Evolutionary conservation across 2,113 vertebrate species (phyloP).

Genomic region (Burhinus bistriatus): DNA sequence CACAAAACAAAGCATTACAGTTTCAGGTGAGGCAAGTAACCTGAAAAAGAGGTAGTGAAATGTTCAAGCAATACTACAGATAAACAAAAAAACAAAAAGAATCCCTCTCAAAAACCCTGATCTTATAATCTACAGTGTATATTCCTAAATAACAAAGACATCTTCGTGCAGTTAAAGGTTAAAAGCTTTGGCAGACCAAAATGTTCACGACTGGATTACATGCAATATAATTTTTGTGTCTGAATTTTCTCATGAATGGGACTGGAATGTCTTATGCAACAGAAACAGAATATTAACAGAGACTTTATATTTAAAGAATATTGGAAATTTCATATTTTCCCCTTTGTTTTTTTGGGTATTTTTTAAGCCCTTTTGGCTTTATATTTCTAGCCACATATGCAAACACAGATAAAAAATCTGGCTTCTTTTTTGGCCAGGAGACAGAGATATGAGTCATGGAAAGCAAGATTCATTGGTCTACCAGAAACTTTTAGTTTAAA

Average conservation of each 20-base stretch:
- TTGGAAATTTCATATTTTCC: background rate
- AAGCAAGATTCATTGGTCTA: slow-evolving; percentile 47
- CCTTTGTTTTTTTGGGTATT: background rate
- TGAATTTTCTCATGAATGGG: slow-evolving; percentile 10
- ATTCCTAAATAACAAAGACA: background rate
- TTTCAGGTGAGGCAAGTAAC: background rate
- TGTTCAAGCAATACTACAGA: background rate
- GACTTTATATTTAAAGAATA: background rate
- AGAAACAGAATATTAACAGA: background rate
- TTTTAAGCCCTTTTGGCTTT: background rate
- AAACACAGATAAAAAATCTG: slow-evolving; percentile 11
- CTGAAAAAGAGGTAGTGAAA: background rate
- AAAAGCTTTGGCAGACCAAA: background rate
- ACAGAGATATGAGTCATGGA: slow-evolving; percentile 36
- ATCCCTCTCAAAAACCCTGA: background rate
- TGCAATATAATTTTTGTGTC: background rate
- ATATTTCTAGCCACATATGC: background rate
- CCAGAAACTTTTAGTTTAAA: slow-evolving; percentile 51
- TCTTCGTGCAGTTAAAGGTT: background rate
- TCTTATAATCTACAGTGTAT: background rate
- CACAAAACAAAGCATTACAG: background rate
- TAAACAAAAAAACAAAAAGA: background rate
- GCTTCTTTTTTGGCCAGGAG: background rate
- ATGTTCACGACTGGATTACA: background rate
- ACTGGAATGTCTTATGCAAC: background rate